Conservation (phyloP, 2,113 vertebrate species). For the Alectura lathami region DNA sequence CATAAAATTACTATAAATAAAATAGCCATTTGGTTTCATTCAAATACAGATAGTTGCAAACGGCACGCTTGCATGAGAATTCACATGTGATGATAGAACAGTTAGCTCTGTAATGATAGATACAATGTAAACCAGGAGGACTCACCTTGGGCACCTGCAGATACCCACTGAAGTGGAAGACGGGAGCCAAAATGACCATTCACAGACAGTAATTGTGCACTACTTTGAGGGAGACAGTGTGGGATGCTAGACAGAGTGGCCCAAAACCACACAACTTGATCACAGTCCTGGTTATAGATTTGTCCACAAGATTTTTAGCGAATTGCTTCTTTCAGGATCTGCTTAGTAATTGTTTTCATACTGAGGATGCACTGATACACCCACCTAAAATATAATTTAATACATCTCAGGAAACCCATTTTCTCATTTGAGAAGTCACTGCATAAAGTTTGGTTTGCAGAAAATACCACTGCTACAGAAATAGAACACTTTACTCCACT, state of each 20-base stretch:
- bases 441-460: conserved; percentile 8
- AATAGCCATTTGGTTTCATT: not conserved
- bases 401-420: not conserved
- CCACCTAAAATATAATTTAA: not conserved
- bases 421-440: conserved; percentile 1
- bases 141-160: not conserved
- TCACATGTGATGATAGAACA: not conserved
- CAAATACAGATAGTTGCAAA: not conserved
- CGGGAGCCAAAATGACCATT: not conserved
- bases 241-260: not conserved
- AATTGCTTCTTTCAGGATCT: not conserved
- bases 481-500: not conserved
- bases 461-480: not conserved
- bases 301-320: not conserved
- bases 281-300: not conserved
- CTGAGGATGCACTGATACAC: not conserved
- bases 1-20: not conserved
- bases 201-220: not conserved
- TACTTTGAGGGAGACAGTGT: not conserved
- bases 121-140: not conserved
- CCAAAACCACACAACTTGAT: not conserved
- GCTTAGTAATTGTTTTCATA: not conserved
- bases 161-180: not conserved
- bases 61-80: not conserved
- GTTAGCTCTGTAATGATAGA: not conserved